Evolutionary conservation across 2,113 vertebrate species (phyloP).

Genomic region (Aegithalos caudatus): DNA sequence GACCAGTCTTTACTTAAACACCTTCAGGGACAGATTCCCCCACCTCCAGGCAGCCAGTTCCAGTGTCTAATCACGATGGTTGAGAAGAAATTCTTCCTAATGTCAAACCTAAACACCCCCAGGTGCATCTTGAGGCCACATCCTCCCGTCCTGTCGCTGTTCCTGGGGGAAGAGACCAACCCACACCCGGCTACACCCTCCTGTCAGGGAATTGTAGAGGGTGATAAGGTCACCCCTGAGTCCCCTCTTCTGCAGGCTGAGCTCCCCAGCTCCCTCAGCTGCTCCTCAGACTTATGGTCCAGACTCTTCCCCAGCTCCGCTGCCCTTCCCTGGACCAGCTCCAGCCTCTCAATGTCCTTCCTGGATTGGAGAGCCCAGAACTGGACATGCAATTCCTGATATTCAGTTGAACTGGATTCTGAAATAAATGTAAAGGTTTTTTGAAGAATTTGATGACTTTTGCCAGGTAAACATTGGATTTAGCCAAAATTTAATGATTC

Average conservation of each 20-base stretch:
- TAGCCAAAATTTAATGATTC: neutral
- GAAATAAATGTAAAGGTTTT: neutral
- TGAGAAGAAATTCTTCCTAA: neutral
- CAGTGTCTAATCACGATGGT: rapidly evolving
- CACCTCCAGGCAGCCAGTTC: neutral
- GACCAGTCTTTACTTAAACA: neutral
- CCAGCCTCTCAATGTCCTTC: neutral
- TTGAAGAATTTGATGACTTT: neutral
- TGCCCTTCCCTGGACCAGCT: neutral
- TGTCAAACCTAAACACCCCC: neutral
- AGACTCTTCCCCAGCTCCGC: neutral
- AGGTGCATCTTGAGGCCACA: neutral
- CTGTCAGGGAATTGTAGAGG: neutral
- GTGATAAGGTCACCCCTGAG: neutral
- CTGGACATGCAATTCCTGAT: neutral
- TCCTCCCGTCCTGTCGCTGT: rapidly evolving
- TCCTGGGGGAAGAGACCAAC: neutral
- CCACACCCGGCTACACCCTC: neutral
- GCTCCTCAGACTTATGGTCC: no score
- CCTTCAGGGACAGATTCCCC: neutral
- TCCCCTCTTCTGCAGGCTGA: neutral
- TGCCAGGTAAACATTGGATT: neutral
- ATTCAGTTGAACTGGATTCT: neutral
- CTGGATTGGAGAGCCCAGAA: neutral
- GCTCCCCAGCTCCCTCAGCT: neutral